Percentiles rank a stretch among this genome's conserved stretches.
phyloP scores from a whole-genome alignment of 2,888 invertebrate genomes.

The Melanchra persicariae region DNA sequence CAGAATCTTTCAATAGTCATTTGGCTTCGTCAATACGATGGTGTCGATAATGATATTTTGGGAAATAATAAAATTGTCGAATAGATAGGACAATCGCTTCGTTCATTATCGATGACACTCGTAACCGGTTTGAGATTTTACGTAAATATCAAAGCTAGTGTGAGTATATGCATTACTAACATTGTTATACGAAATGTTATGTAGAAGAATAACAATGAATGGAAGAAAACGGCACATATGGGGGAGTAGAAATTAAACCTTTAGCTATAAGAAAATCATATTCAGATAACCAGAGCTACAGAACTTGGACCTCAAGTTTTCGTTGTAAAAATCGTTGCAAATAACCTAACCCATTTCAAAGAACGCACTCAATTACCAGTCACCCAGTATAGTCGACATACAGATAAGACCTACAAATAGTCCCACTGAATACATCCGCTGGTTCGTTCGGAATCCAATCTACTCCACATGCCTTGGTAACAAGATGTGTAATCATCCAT shows the following conservation, averaged over 20 bases:
- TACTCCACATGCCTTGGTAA: constrained; percentile 29
- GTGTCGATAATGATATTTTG: constrained; percentile 24
- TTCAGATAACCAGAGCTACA: too few relatives aligned
- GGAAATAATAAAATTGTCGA: not conserved
- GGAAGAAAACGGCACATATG: not conserved
- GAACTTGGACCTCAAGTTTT: too few relatives aligned
- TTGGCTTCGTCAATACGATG: constrained; percentile 37
- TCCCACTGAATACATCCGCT: constrained; percentile 14
- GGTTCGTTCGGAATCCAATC: constrained; percentile 32
- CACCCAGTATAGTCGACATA: too few relatives aligned
- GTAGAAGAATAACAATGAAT: not conserved
- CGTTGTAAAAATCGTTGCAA: too few relatives aligned
- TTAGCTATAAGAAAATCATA: not conserved
- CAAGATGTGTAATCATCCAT: constrained; percentile 55
- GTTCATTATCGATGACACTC: not conserved
- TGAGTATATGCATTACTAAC: not conserved
- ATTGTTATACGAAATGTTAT: not conserved
- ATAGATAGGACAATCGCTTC: constrained; percentile 7
- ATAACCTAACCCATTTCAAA: too few relatives aligned
- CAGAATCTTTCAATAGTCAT: constrained; percentile 13
- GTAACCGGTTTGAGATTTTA: not conserved
- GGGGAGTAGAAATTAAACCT: fast-evolving
- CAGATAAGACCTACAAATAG: too few relatives aligned
- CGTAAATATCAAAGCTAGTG: not conserved
- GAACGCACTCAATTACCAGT: too few relatives aligned